phyloP scores from a whole-genome alignment of 2,888 invertebrate species.

The Scaptomyza flava region DNA sequence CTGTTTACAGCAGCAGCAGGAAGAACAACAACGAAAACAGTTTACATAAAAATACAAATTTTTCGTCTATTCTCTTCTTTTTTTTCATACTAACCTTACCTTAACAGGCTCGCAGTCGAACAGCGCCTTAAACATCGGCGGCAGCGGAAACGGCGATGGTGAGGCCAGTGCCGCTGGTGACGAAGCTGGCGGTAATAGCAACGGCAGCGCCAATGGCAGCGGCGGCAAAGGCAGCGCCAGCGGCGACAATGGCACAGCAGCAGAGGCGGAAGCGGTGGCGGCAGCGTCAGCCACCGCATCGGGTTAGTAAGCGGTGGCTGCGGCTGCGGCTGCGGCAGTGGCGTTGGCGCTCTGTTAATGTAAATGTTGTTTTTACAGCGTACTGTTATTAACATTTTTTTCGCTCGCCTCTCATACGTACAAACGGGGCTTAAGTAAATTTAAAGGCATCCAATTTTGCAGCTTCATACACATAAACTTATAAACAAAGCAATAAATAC shows the following conservation, averaged over 20 bases:
- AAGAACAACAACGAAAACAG: constrained; percentile 6
- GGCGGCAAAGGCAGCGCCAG: constrained; percentile 10
- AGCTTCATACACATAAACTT: constrained; percentile 19
- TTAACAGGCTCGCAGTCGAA: constrained; percentile 71
- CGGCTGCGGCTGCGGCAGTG: constrained; percentile 15
- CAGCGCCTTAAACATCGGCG: constrained; percentile 66
- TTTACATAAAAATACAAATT: constrained; percentile 22
- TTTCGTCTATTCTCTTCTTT: constrained; percentile 17
- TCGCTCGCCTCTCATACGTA: constrained; percentile 41
- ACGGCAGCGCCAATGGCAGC: constrained; percentile 20
- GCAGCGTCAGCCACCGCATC: constrained; percentile 26
- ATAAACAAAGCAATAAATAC: constrained; percentile 2
- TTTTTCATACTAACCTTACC: constrained; percentile 12
- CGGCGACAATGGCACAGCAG: constrained; percentile 25
- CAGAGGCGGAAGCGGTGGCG: constrained; percentile 7
- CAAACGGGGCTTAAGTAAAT: constrained; percentile 39
- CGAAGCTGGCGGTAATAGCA: constrained; percentile 20
- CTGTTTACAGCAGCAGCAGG: constrained; percentile 19
- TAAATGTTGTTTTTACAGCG: constrained; percentile 65
- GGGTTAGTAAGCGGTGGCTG: constrained; percentile 30
- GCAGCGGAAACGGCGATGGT: constrained; percentile 45
- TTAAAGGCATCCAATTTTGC: constrained; percentile 29
- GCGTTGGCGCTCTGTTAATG: constrained; percentile 55
- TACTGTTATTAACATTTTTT: constrained; percentile 66
- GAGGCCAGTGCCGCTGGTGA: constrained; percentile 25